Evolutionary conservation across 1,140 invertebrate species (phyloP).

Genomic region (Thaumetopoea pityocampa): DNA sequence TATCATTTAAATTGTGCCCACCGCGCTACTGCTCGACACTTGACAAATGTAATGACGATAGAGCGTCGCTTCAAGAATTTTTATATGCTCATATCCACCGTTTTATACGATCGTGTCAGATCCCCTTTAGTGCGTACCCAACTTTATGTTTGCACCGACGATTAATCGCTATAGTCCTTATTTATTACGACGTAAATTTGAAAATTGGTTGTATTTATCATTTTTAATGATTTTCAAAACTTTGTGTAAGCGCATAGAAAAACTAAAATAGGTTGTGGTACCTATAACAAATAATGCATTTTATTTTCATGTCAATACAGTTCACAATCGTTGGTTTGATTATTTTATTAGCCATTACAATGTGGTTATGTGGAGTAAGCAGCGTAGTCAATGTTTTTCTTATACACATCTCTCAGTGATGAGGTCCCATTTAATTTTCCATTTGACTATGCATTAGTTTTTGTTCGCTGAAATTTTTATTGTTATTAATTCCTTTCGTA

Average conservation of each 20-base stretch:
- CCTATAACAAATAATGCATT: conserved; percentile 12
- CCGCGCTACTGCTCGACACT: conserved; percentile 63
- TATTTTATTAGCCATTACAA: conserved; percentile 41
- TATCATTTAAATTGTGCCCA: conserved; percentile 71
- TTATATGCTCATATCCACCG: conserved; percentile 70
- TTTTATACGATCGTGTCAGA: conserved; percentile 64
- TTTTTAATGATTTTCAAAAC: background rate
- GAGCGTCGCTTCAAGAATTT: conserved; percentile 67
- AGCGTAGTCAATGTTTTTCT: conserved; percentile 55
- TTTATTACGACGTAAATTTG: background rate
- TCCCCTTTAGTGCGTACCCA: conserved; percentile 47
- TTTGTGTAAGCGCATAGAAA: conserved; percentile 11
- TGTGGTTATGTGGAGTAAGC: conserved; percentile 34
- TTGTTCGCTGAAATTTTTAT: conserved; percentile 58
- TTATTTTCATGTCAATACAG: conserved; percentile 17
- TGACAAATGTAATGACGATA: conserved; percentile 73
- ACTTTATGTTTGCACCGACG: conserved; percentile 20
- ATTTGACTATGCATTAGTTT: conserved; percentile 52
- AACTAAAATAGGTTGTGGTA: conserved; percentile 18
- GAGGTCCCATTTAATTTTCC: conserved; percentile 65
- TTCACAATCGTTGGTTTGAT: conserved; percentile 22
- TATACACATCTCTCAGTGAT: conserved; percentile 63
- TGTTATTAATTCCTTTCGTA: conserved; percentile 60
- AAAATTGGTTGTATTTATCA: background rate
- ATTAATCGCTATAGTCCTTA: background rate